Evolutionary conservation across 2,113 vertebrate genomes (phyloP), one percentile per base, ranked within the genome.

Genomic region (Uria aalge): DNA sequence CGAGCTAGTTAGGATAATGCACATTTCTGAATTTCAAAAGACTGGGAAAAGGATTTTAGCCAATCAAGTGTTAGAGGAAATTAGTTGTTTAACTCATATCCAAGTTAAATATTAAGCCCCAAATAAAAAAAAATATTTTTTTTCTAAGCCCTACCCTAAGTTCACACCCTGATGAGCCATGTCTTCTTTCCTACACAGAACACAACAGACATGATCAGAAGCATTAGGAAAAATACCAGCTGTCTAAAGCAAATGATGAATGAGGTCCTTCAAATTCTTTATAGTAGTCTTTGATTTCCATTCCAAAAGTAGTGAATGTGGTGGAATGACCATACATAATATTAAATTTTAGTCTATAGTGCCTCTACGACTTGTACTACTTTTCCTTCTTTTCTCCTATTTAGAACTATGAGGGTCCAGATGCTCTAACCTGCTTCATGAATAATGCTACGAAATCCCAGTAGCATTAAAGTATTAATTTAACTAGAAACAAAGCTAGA

Each of bases 11-110:
- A 96, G 29, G 34, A 93, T 89, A 94, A 64, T 36, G n/a, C 53
- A 85, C 21, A 47, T 88, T 92, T 96, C 75, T 67, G 48, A 76
- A 76, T 94, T 96, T 76, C 30, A 75, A 87, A 96, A 83, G 15
- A 26, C 52, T 66, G 27, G 21, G 45, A 85, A 92, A 93, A 6
- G 16, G 29, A 78, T 84, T 85, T 83, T 87, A 92, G 21, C 27
- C 47, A 72, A 66, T 47, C 53, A 90, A 55, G 6, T 73, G 53
- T 62, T 59, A 81, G 17, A 95, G 21, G 74, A 85, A 90, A 95
- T 48, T 26, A 50, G 12, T 59, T 69, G 6, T 71, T 95, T 80
- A 79, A 85, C 50, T 40, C 43, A 47, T 36, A 92, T 9, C 6
- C 47, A 82, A 48, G 55, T 63, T 38, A 69, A 79, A 63, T 48